phyloP scores from a whole-genome alignment of 1,140 invertebrate genomes.

The Drosophila fuyamai region DNA sequence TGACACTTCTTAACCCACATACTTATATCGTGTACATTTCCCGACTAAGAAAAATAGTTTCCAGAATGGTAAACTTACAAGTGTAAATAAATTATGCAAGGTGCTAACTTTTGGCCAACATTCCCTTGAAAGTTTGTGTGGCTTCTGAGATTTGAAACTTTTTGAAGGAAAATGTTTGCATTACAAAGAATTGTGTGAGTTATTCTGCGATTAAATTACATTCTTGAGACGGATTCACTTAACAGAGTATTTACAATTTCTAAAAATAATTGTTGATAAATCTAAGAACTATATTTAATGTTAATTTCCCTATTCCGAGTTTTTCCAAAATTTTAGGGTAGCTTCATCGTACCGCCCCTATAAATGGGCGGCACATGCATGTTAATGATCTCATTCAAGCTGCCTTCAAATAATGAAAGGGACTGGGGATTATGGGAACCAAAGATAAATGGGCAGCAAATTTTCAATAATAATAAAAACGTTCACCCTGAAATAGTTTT shows the following conservation, averaged over 20 bases:
- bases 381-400: slow-evolving; percentile 33
- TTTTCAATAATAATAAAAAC: slow-evolving; percentile 48
- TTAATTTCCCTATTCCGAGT: not conserved
- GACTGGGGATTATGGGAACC: slow-evolving; percentile 7
- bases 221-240: no score
- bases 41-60: slow-evolving; percentile 24
- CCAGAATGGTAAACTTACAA: slow-evolving; percentile 24
- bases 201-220: not conserved
- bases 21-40: slow-evolving; percentile 10
- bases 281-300: not conserved
- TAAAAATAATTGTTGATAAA: no score
- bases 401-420: not conserved
- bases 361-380: slow-evolving; percentile 17
- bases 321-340: not conserved
- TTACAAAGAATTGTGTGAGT: not conserved
- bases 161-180: slow-evolving; percentile 9
- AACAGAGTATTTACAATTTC: no score
- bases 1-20: slow-evolving; percentile 13
- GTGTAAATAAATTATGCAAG: slow-evolving; percentile 34
- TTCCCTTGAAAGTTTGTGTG: slow-evolving; percentile 19
- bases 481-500: slow-evolving; percentile 16
- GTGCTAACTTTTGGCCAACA: slow-evolving; percentile 30
- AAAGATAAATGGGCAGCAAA: slow-evolving; percentile 38
- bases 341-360: slow-evolving; percentile 4
- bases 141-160: not conserved